These are phyloP conservation scores for Acipenser ruthenus DNA, from an alignment of 2,797 vertebrate genomes.

Conservation along the genomic window DNA sequence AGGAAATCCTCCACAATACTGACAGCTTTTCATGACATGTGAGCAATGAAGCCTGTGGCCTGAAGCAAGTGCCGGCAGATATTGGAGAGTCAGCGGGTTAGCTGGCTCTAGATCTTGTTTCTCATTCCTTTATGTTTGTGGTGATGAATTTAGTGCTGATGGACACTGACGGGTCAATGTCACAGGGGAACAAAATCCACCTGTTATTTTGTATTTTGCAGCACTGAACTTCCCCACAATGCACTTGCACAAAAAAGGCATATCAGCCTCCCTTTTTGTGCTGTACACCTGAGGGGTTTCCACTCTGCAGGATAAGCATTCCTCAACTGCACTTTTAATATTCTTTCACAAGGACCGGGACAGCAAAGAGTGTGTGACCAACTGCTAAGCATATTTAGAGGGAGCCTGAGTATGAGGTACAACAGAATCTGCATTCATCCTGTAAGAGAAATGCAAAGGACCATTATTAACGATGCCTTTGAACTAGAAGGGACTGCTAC, in stretches of 20 bases:
- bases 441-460: no score
- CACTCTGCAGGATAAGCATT: no score
- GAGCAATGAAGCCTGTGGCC: background rate
- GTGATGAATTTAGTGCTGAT: slow-evolving; percentile 17
- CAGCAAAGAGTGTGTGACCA: no score
- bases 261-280: background rate
- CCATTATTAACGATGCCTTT: no score
- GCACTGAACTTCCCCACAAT: background rate
- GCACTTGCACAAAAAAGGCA: no score
- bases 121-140: slow-evolving; percentile 11
- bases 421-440: no score
- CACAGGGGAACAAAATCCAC: slow-evolving; percentile 8
- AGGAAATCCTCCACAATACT: background rate
- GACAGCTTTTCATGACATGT: background rate
- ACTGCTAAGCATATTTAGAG: no score
- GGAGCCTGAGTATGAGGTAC: no score
- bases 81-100: background rate
- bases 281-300: no score
- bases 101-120: background rate
- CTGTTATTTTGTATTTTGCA: slow-evolving; percentile 2
- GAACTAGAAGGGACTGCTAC: no score
- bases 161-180: slow-evolving; percentile 18
- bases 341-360: no score
- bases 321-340: no score
- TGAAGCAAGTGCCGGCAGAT: background rate